Percentiles rank a stretch among this genome's conserved stretches.
These are phyloP conservation scores for Isoperla grammatica DNA, from an alignment of 2,888 invertebrate genomes.

Conservation along the genomic window DNA sequence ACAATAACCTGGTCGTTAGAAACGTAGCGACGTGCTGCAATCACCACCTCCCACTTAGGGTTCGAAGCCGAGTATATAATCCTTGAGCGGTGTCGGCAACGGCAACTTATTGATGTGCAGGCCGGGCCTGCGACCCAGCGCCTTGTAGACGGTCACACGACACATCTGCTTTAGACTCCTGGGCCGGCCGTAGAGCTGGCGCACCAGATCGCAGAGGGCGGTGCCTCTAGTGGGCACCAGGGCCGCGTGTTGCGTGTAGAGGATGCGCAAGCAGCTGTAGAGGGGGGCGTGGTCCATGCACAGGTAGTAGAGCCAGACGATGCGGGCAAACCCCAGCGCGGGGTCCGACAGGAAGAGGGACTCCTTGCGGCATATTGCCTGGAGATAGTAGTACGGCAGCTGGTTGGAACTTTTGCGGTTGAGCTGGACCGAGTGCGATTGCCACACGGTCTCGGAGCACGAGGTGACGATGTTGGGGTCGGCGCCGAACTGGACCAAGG, in stretches of 20 bases:
- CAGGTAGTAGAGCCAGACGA: slow-evolving; percentile 59
- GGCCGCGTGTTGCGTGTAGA: slow-evolving; percentile 57
- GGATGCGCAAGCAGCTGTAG: slow-evolving; percentile 61
- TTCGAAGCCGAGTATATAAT: slow-evolving; percentile 63
- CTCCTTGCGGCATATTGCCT: slow-evolving; percentile 62
- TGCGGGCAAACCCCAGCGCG: slow-evolving; percentile 56
- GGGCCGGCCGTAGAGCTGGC: slow-evolving; percentile 59
- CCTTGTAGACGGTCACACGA: slow-evolving; percentile 62
- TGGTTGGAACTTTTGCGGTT: slow-evolving; percentile 57
- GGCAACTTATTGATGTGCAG: slow-evolving; percentile 59
- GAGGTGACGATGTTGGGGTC: slow-evolving; percentile 61
- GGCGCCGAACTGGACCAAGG: slow-evolving; percentile 67
- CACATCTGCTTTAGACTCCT: slow-evolving; percentile 66
- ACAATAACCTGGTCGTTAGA: no score
- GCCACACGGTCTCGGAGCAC: slow-evolving; percentile 40
- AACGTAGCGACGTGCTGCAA: no score
- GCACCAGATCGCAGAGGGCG: slow-evolving; percentile 56
- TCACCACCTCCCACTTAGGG: slow-evolving; percentile 37
- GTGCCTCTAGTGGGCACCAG: slow-evolving; percentile 58
- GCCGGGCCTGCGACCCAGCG: slow-evolving; percentile 58
- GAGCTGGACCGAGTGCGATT: slow-evolving; percentile 48
- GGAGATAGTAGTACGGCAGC: slow-evolving; percentile 64
- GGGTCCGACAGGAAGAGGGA: slow-evolving; percentile 54
- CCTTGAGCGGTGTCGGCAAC: slow-evolving; percentile 60
- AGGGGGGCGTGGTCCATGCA: slow-evolving; percentile 64